phyloP scores from a whole-genome alignment of 2,797 vertebrate species.

The Silurus lanzhouensis region DNA sequence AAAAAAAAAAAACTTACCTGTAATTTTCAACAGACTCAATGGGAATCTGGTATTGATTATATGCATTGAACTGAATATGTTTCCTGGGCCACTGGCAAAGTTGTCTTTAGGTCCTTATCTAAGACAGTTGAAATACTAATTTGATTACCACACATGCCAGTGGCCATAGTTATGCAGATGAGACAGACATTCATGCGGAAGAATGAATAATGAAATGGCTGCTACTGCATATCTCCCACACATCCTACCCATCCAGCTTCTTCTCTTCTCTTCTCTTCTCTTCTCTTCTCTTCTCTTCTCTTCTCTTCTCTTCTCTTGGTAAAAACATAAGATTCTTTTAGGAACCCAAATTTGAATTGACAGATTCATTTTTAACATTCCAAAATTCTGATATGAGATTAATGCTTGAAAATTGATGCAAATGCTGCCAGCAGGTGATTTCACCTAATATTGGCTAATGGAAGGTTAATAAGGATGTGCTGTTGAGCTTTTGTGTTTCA shows the following conservation, averaged over 20 bases:
- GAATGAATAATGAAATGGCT: constrained; percentile 39
- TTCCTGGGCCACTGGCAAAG: constrained; percentile 3
- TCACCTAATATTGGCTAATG: neutral
- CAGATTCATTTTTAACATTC: neutral
- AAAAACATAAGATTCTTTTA: neutral
- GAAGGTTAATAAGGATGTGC: constrained; percentile 13
- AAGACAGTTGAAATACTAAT: constrained; percentile 52
- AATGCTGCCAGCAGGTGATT: constrained; percentile 15
- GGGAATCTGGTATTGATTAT: constrained; percentile 46
- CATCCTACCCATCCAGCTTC: neutral
- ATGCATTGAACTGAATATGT: constrained; percentile 40
- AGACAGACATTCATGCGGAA: constrained; percentile 40
- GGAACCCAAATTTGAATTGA: neutral
- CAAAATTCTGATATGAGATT: neutral
- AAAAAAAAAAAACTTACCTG: constrained; percentile 33
- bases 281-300: neutral
- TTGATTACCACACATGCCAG: constrained; percentile 43
- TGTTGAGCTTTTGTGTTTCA: constrained; percentile 7
- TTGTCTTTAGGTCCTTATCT: constrained; percentile 35
- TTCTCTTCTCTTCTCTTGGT: neutral
- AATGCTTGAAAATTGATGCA: neutral
- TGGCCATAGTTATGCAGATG: constrained; percentile 46
- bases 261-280: neutral
- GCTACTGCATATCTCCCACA: constrained; percentile 18
- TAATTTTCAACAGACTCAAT: constrained; percentile 34